Percentiles rank a stretch among this genome's conserved stretches.
These are phyloP conservation scores for Drosophila buzzatii DNA, from an alignment of 2,888 invertebrate species.

Conservation along the genomic window DNA sequence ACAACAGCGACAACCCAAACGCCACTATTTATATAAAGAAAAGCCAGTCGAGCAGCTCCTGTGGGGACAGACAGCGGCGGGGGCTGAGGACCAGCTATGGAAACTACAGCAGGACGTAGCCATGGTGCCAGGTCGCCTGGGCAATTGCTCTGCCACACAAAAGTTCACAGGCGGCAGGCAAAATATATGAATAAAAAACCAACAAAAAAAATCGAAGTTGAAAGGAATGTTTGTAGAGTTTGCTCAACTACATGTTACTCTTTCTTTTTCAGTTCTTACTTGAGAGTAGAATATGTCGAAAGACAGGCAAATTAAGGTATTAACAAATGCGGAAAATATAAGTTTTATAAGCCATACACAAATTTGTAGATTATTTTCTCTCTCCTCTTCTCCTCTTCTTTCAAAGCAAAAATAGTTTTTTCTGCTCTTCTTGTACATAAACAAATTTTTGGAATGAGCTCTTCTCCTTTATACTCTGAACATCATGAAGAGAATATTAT, in stretches of 20 bases:
- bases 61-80: background rate
- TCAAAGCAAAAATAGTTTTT: too few relatives aligned
- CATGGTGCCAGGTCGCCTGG: slow-evolving; percentile 36
- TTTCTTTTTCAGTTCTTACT: too few relatives aligned
- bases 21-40: slow-evolving; percentile 77
- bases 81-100: background rate
- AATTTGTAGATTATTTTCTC: too few relatives aligned
- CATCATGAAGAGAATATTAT: too few relatives aligned
- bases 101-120: slow-evolving; percentile 38
- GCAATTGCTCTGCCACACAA: slow-evolving; percentile 64
- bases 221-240: background rate
- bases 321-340: too few relatives aligned
- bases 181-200: slow-evolving; percentile 10
- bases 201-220: background rate
- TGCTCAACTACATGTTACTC: slow-evolving; percentile 9
- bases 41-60: slow-evolving; percentile 48
- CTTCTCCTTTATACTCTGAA: too few relatives aligned
- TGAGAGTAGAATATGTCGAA: too few relatives aligned
- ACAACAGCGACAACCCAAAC: slow-evolving; percentile 41
- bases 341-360: too few relatives aligned
- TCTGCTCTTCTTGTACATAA: too few relatives aligned
- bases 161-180: slow-evolving; percentile 53
- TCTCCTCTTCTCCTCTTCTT: too few relatives aligned
- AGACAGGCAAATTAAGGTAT: too few relatives aligned
- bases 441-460: too few relatives aligned